Percentiles rank a stretch among this genome's conserved stretches.
phyloP scores from a whole-genome alignment of 2,113 vertebrate genomes.

The Tylochromis polylepis region DNA sequence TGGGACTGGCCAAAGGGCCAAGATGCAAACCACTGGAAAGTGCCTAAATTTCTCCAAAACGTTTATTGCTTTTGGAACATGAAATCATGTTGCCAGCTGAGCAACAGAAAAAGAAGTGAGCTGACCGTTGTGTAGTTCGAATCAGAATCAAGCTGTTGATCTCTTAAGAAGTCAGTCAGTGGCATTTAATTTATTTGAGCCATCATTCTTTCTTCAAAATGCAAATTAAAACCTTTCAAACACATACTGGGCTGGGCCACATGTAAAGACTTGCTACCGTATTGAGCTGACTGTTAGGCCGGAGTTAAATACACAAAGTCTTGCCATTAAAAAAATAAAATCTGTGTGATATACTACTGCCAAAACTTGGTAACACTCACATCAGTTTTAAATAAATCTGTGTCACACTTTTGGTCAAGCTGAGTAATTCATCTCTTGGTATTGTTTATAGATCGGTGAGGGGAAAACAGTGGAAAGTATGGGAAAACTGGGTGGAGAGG shows the following conservation, averaged over 20 bases:
- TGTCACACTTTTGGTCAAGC: neutral
- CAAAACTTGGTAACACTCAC: neutral
- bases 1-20: neutral
- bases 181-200: neutral
- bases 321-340: neutral
- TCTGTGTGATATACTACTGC: neutral
- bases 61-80: neutral
- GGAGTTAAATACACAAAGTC: neutral
- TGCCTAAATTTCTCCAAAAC: neutral
- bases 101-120: neutral
- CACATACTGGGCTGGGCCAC: neutral
- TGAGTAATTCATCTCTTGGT: neutral
- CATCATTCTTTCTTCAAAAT: neutral
- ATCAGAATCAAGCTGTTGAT: neutral
- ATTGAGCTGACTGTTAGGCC: neutral
- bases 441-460: neutral
- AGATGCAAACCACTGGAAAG: conserved; percentile 10
- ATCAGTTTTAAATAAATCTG: neutral
- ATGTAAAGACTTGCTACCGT: neutral
- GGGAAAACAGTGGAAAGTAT: neutral
- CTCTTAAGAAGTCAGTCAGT: neutral
- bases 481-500: neutral
- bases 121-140: neutral
- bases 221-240: neutral
- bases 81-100: neutral